phyloP scores from a whole-genome alignment of 2,797 vertebrate species.

The Mormyrops attenuatus region DNA sequence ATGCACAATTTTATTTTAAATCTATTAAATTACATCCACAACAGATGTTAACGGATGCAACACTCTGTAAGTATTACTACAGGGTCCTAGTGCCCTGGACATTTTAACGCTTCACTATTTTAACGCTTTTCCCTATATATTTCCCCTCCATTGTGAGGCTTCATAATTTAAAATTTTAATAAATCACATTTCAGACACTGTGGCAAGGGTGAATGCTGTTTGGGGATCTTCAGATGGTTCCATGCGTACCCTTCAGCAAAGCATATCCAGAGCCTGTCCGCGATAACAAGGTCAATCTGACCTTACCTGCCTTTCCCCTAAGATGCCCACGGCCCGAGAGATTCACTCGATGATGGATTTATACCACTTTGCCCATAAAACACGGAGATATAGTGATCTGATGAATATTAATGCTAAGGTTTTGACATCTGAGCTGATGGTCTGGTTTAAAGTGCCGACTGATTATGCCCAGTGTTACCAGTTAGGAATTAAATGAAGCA shows the following conservation, averaged over 20 bases:
- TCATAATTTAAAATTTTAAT: neutral
- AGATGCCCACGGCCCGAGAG: neutral
- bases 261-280: neutral
- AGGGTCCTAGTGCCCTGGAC: neutral
- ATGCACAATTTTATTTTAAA: neutral
- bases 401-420: constrained; percentile 3
- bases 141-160: neutral
- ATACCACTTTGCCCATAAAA: neutral
- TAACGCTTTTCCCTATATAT: neutral
- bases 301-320: neutral
- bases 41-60: neutral
- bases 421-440: neutral
- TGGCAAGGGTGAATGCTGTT: neutral
- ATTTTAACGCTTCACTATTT: neutral
- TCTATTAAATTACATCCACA: neutral
- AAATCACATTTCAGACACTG: neutral
- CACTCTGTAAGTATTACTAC: neutral
- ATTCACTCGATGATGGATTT: neutral
- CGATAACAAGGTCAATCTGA: neutral
- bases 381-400: neutral
- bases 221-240: neutral
- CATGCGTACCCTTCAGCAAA: neutral
- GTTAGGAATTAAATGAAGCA: neutral
- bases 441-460: neutral
- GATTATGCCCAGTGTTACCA: neutral